Percentiles rank a stretch among this genome's conserved stretches.
phyloP scores from a whole-genome alignment of 2,797 vertebrate species.

The Urosaurus nigricauda region DNA sequence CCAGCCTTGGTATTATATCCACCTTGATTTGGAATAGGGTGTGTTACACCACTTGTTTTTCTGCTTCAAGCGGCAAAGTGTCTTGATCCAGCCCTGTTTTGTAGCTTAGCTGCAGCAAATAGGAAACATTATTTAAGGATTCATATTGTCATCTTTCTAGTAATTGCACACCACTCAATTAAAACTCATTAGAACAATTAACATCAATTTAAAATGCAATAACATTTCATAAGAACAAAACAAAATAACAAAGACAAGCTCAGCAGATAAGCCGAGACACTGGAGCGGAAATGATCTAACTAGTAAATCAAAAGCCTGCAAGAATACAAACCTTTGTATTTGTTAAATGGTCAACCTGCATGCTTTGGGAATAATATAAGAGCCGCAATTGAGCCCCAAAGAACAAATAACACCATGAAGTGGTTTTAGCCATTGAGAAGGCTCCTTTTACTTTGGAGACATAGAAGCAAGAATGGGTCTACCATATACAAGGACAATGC shows the following conservation, averaged over 20 bases:
- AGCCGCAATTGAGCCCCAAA: too few relatives aligned
- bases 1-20: neutral
- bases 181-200: neutral
- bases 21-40: neutral
- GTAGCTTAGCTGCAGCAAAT: neutral
- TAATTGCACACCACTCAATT: neutral
- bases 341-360: too few relatives aligned
- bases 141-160: neutral
- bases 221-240: neutral
- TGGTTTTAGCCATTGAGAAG: neutral
- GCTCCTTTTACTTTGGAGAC: neutral
- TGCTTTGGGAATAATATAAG: neutral
- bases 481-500: neutral
- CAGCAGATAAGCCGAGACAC: neutral
- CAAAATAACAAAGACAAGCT: neutral
- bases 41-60: neutral
- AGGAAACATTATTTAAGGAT: neutral
- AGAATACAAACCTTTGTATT: neutral
- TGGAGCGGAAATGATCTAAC: neutral
- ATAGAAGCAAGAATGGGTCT: neutral
- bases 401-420: neutral
- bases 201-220: neutral
- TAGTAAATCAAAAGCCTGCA: neutral
- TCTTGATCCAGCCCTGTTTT: neutral
- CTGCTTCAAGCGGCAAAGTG: neutral